A percentile compares a stretch with the other conserved stretches of the same genome.
Conservation (phyloP, 2,888 invertebrate species). For the Selenia dentaria region DNA sequence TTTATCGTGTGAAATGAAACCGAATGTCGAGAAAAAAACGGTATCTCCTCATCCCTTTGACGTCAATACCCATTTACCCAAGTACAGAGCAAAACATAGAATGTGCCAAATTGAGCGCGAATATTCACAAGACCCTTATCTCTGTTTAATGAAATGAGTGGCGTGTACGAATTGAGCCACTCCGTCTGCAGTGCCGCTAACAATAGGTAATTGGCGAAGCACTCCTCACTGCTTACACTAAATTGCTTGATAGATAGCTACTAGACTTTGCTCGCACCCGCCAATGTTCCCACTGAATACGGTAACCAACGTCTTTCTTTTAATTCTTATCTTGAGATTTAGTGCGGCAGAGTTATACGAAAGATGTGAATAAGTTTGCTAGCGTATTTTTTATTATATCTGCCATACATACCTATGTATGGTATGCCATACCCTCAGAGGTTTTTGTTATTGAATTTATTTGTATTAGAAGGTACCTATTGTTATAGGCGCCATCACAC, state of each 20-base stretch:
- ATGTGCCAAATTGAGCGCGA: conserved; percentile 56
- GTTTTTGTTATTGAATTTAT: too few relatives aligned
- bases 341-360: too few relatives aligned
- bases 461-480: too few relatives aligned
- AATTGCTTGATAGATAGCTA: conserved; percentile 42
- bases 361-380: too few relatives aligned
- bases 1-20: conserved; percentile 14
- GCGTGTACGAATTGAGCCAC: conserved; percentile 64
- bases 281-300: conserved; percentile 17
- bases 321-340: conserved; percentile 2
- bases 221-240: conserved; percentile 43
- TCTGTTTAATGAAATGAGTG: conserved; percentile 74
- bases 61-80: conserved; percentile 11
- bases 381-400: too few relatives aligned
- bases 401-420: too few relatives aligned
- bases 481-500: too few relatives aligned
- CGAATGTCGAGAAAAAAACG: conserved; percentile 19
- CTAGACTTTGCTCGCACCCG: conserved; percentile 27
- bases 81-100: conserved; percentile 29
- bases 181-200: conserved; percentile 53
- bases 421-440: too few relatives aligned
- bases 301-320: conserved; percentile 17
- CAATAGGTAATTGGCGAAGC: conserved; percentile 56
- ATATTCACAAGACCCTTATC: conserved; percentile 70
- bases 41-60: conserved; percentile 21